A percentile compares a stretch with the other conserved stretches of the same genome.
phyloP scores from a whole-genome alignment of 2,797 vertebrate genomes.

The Myotis vivesi region DNA sequence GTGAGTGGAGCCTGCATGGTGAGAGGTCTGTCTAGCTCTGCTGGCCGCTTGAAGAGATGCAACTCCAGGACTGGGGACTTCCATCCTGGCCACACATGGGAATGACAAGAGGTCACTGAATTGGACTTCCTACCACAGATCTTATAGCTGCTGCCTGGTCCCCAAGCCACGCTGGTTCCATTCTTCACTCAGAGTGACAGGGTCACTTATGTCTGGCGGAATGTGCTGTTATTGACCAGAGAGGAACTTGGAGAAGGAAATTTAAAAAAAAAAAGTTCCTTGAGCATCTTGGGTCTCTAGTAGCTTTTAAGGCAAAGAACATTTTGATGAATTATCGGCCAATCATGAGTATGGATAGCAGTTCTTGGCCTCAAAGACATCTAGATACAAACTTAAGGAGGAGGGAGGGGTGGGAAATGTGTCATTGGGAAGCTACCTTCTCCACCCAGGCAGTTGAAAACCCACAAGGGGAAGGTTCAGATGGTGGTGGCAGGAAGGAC shows the following conservation, averaged over 20 bases:
- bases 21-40: background rate
- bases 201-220: background rate
- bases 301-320: conserved; percentile 3
- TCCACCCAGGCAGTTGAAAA: background rate
- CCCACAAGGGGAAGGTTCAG: background rate
- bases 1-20: background rate
- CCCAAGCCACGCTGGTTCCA: background rate
- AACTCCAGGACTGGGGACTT: background rate
- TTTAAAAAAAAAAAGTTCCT: background rate
- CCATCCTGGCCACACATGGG: background rate
- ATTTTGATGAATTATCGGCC: background rate
- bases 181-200: background rate
- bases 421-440: background rate
- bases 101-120: background rate
- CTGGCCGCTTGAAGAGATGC: background rate
- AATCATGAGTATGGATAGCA: background rate
- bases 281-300: background rate
- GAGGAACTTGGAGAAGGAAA: background rate
- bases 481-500: background rate
- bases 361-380: background rate
- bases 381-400: background rate
- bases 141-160: background rate
- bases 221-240: background rate
- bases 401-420: background rate
- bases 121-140: background rate